A percentile compares a stretch with the other conserved stretches of the same genome.
These are phyloP conservation scores for Drosophila sp. DNA, from an alignment of 1,140 invertebrate species.

Conservation along the genomic window DNA sequence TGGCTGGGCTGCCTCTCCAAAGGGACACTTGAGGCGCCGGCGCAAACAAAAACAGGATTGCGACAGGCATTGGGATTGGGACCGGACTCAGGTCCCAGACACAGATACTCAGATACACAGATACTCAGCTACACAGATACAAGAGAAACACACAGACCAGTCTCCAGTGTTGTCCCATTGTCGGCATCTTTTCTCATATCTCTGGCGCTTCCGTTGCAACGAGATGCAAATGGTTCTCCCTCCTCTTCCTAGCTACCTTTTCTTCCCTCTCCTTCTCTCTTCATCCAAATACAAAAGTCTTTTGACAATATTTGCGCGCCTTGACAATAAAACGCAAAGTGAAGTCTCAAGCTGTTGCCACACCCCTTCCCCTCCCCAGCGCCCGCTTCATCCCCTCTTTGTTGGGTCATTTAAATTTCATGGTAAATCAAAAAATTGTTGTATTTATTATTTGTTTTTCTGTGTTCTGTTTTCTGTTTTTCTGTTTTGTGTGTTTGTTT, in stretches of 20 bases:
- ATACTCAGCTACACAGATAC: not conserved
- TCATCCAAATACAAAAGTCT: conserved; percentile 61
- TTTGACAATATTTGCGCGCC: conserved; percentile 82
- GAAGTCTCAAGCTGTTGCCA: conserved; percentile 60
- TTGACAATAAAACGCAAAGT: conserved; percentile 80
- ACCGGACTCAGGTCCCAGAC: conserved; percentile 1
- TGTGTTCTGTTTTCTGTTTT: too few relatives aligned
- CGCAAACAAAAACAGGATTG: conserved; percentile 69
- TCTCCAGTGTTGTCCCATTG: conserved; percentile 47
- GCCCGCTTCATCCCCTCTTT: not conserved
- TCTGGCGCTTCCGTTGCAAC: conserved; percentile 77
- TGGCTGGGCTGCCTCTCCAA: conserved; percentile 18
- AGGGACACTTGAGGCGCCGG: conserved; percentile 78
- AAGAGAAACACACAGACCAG: conserved; percentile 40
- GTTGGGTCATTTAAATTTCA: conserved; percentile 79
- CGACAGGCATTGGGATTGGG: conserved; percentile 13
- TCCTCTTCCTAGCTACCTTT: not conserved
- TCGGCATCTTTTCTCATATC: conserved; percentile 76
- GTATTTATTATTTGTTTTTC: conserved; percentile 80
- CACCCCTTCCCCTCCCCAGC: not conserved
- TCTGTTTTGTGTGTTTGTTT: conserved; percentile 42
- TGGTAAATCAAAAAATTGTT: conserved; percentile 81
- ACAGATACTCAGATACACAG: conserved; percentile 1
- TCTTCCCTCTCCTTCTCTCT: not conserved
- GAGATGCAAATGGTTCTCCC: conserved; percentile 68